Evolutionary conservation across 53 echinoderm and acorn worm genomes (phyloP).

Genomic region (Echinometra lucunter): DNA sequence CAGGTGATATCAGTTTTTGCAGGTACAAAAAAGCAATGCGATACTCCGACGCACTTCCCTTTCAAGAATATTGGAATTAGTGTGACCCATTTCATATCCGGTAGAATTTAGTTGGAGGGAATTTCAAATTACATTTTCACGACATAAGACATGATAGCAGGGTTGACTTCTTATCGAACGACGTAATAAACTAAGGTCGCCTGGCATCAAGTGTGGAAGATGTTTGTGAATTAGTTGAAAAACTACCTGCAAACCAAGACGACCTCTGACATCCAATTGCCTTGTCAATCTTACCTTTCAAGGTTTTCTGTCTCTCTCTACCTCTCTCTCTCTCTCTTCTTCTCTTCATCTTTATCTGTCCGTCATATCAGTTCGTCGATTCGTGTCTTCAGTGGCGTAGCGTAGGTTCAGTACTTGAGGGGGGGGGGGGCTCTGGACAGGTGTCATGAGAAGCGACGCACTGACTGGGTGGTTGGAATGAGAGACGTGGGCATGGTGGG

Average conservation of each 20-base stretch:
- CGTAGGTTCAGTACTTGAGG: no score
- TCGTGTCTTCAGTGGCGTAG: no score
- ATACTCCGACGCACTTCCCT: no score
- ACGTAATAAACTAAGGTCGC: background rate
- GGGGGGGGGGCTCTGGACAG: no score
- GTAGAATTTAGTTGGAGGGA: background rate
- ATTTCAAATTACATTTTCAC: constrained; percentile 13
- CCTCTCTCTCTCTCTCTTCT: background rate
- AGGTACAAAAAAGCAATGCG: no score
- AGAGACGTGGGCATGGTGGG: no score
- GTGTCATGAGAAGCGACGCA: no score
- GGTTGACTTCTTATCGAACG: constrained; percentile 22
- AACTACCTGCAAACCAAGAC: background rate
- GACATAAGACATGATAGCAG: background rate
- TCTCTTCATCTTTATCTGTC: background rate
- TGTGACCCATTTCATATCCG: background rate
- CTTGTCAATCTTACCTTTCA: background rate
- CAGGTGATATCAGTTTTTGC: no score
- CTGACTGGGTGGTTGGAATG: no score
- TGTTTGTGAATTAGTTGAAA: constrained; percentile 6
- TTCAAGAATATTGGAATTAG: background rate
- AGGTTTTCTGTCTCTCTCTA: background rate
- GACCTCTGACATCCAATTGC: constrained; percentile 1
- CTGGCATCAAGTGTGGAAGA: background rate
- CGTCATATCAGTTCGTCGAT: no score